Evolutionary conservation across 2,113 vertebrate genomes (phyloP).

Genomic region (Rhombomys opimus): DNA sequence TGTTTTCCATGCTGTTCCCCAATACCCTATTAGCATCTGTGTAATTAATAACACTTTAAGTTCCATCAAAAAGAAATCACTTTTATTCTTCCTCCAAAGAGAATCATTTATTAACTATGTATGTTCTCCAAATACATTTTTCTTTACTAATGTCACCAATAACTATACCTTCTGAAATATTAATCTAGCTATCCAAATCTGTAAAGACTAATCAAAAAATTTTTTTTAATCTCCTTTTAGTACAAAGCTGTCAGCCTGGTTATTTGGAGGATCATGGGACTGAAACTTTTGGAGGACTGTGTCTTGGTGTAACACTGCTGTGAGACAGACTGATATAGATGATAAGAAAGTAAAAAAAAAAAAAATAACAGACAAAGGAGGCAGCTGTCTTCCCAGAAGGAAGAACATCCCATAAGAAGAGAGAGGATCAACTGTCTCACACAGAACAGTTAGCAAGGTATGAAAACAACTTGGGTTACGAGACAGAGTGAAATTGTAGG

Average conservation of each 20-base stretch:
- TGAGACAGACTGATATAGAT: background rate
- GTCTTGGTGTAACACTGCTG: background rate
- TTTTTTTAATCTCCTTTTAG: conserved; percentile 30
- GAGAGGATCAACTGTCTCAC: conserved; percentile 14
- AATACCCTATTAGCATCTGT: conserved; percentile 67
- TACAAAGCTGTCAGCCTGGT: conserved; percentile 41
- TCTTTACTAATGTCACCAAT: conserved; percentile 76
- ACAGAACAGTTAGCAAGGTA: conserved; percentile 33
- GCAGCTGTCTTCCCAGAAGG: background rate
- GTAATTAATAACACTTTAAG: conserved; percentile 81
- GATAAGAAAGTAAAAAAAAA: background rate
- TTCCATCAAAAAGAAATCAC: conserved; percentile 70
- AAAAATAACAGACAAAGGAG: background rate
- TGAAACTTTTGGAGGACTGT: background rate
- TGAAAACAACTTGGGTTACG: conserved; percentile 41
- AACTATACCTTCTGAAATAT: conserved; percentile 77
- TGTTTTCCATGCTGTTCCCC: conserved; percentile 61
- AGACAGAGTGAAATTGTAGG: conserved; percentile 36
- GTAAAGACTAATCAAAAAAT: conserved; percentile 59
- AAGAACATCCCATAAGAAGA: conserved; percentile 9
- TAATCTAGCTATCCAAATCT: conserved; percentile 64
- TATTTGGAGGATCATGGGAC: background rate
- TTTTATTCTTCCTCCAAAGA: conserved; percentile 73
- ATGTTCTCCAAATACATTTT: conserved; percentile 73
- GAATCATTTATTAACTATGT: conserved; percentile 77